Base-by-base conservation (phyloP, 1,140 invertebrate genomes). In the Antheraea mylitta region DNA sequence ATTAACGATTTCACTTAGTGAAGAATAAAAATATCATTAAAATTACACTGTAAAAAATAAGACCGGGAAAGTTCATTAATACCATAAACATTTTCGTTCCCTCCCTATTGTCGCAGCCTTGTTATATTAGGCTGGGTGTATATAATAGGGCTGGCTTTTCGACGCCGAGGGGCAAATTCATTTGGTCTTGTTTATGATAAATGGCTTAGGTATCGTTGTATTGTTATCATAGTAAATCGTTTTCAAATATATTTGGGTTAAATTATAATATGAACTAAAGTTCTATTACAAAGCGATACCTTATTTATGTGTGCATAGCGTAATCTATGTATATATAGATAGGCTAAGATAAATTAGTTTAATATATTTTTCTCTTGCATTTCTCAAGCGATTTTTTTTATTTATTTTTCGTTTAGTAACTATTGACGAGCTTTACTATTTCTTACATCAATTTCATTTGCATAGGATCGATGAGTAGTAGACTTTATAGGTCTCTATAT, bases 31-130 rank as follows among this genome's bases (percentile, higher is more conserved):
- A 72, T 72, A 58, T 69, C 71, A 80, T 77, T 70, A 70, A 76
- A 78, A 78, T 76, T 75, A 75, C 66, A 38, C 69, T 66, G 73
- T 75, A 78, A 76, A 74, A 79, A 73, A 72, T 64, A 80, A 75
- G 74, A 77, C 68, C 71, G 72, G 74, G 69, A 76, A 78, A 80
- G 69, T 76, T 78, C 78, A 76, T 80, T 78, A 80, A 70, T 70
- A 73, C 58, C 69, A 75, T 73, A 74, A 78, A 76, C 72, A 75
- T 76, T 76, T 69, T 73, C 70, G 61, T 74, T 70, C 63, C 60
- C 72, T 63, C 65, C 66, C 69, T 67, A 68, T 70, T 73, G 69
- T 74, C 64, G 70, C 64, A 53, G 65, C 59, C 66, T 73, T 70
- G 68, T 69, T 76, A 64, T 67, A 73, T 75, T 74, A 75, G 59